Conservation (phyloP, 2,888 invertebrate genomes). For the Marasmarcha lunaedactyla region DNA sequence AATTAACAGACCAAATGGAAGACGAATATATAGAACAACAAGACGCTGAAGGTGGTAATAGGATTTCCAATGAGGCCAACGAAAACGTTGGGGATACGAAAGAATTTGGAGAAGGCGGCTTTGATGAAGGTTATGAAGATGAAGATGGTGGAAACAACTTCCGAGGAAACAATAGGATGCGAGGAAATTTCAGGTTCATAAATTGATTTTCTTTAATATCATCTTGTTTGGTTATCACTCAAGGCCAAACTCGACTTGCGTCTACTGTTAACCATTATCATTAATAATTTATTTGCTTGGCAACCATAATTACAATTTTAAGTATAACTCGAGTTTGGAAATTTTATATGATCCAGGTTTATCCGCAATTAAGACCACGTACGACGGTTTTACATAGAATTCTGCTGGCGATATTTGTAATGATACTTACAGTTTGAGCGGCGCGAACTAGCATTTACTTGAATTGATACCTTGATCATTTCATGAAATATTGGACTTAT, state of each 20-base stretch:
- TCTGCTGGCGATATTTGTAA: too few relatives aligned
- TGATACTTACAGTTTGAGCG: too few relatives aligned
- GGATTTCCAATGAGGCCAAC: conserved; percentile 21
- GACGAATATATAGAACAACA: conserved; percentile 54
- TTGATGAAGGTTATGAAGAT: conserved; percentile 51
- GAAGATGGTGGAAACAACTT: conserved; percentile 45
- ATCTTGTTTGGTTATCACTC: background rate
- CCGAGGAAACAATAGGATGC: conserved; percentile 39
- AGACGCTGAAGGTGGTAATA: conserved; percentile 22
- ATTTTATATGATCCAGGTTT: too few relatives aligned
- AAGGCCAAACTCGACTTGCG: background rate
- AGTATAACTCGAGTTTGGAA: too few relatives aligned
- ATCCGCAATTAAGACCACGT: too few relatives aligned
- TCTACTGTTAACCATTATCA: background rate
- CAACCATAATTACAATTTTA: too few relatives aligned
- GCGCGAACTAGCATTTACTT: too few relatives aligned
- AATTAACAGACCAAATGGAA: conserved; percentile 29
- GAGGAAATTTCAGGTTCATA: conserved; percentile 61
- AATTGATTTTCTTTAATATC: conserved; percentile 3
- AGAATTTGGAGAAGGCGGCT: conserved; percentile 43
- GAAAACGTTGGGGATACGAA: conserved; percentile 35
- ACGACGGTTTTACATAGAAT: too few relatives aligned
- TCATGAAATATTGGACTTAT: too few relatives aligned
- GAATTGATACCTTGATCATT: too few relatives aligned
- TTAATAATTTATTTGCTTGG: too few relatives aligned